phyloP scores from a whole-genome alignment of 2,113 vertebrate species.

The Sporophila hypoxantha region DNA sequence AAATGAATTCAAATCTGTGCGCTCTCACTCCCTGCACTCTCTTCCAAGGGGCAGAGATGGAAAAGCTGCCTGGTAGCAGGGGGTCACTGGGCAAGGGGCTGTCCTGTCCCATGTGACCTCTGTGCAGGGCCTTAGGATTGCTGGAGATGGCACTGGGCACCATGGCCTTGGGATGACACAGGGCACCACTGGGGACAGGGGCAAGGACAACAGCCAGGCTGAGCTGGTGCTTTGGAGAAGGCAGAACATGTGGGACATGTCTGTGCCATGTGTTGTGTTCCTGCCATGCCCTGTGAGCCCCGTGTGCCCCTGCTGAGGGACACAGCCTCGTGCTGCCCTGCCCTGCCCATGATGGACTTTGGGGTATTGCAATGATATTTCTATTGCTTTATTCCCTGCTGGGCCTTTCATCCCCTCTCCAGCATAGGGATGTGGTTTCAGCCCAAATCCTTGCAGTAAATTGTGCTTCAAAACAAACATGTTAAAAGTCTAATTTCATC shows the following conservation, averaged over 20 bases:
- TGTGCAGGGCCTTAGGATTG: neutral
- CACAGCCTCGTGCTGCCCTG: neutral
- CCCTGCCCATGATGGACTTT: neutral
- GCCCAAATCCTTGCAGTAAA: neutral
- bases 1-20: neutral
- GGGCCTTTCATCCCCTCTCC: neutral
- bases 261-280: rapidly evolving
- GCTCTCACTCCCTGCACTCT: neutral
- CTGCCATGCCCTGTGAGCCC: neutral
- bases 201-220: neutral
- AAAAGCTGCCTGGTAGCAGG: neutral
- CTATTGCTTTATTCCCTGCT: neutral
- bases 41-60: neutral
- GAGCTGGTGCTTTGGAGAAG: neutral
- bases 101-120: neutral
- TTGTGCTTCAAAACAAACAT: slow-evolving; percentile 25
- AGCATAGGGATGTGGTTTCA: neutral
- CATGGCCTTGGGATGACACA: neutral
- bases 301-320: rapidly evolving
- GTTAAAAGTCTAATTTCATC: neutral
- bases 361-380: neutral
- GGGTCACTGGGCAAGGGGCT: rapidly evolving
- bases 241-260: neutral
- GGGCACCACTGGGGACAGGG: neutral
- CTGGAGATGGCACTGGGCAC: neutral